These are phyloP conservation scores for Acyrthosiphon pisum DNA, from an alignment of 1,140 invertebrate species.

Conservation along the genomic window DNA sequence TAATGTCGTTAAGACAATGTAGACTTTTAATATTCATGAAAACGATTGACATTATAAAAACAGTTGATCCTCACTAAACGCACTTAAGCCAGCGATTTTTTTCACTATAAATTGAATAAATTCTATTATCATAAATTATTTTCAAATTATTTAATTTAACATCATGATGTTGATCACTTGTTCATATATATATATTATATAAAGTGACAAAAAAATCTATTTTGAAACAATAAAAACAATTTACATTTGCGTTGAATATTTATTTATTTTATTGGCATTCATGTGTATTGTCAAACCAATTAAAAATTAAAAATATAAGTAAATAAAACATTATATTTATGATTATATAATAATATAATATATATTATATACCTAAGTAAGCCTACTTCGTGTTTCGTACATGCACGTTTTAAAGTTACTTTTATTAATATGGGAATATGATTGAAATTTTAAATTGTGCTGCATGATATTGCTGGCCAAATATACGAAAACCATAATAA, in stretches of 20 bases:
- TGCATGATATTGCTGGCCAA: neutral
- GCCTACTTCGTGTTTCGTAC: neutral
- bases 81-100: neutral
- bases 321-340: neutral
- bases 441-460: neutral
- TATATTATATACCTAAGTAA: neutral
- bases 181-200: neutral
- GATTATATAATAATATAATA: neutral
- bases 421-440: neutral
- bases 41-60: neutral
- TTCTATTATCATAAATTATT: neutral
- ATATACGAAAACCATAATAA: neutral
- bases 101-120: neutral
- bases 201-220: neutral
- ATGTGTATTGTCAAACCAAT: neutral
- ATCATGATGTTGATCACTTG: neutral
- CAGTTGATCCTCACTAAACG: neutral
- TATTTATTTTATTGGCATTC: neutral
- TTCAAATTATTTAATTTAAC: neutral
- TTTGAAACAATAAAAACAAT: neutral
- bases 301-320: neutral
- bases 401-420: neutral
- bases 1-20: neutral
- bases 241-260: neutral
- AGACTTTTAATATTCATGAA: neutral